Percentiles rank a stretch among this genome's conserved stretches.
phyloP scores from a whole-genome alignment of 2,888 invertebrate species.

The Hetaerina titia region DNA sequence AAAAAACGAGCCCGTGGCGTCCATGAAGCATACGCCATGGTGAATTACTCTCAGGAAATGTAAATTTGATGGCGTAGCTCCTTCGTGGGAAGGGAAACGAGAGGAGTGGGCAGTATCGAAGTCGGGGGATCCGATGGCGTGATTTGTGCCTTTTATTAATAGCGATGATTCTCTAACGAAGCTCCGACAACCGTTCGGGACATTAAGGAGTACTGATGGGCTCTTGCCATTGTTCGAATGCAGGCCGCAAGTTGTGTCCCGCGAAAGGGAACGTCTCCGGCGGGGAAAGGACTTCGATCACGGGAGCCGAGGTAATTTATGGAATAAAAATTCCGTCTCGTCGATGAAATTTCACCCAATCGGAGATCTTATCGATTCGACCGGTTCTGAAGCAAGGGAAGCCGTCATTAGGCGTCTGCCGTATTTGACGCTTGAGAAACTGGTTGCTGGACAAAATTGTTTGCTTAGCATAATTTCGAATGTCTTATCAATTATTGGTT shows the following conservation, averaged over 20 bases:
- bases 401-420: not conserved
- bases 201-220: not conserved
- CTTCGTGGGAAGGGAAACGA: conserved; percentile 19
- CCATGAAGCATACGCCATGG: not conserved
- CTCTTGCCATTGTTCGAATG: not conserved
- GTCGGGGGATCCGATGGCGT: not conserved
- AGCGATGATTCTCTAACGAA: not conserved
- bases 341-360: conserved; percentile 25
- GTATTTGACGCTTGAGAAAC: not conserved
- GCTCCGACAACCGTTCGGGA: not conserved
- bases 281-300: not conserved
- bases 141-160: not conserved
- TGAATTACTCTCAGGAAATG: not conserved
- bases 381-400: conserved; percentile 8
- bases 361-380: conserved; percentile 14
- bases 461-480: conserved; percentile 22
- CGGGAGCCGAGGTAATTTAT: conserved; percentile 16
- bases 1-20: not conserved
- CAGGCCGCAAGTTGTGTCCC: not conserved
- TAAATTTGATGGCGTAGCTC: not conserved
- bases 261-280: not conserved
- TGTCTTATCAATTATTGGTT: not conserved
- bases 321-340: conserved; percentile 13
- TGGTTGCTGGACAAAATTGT: conserved; percentile 15
- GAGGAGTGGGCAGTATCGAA: not conserved